Conservation (phyloP, 2,113 vertebrate genomes). For the Erythrocercus mccallii region DNA sequence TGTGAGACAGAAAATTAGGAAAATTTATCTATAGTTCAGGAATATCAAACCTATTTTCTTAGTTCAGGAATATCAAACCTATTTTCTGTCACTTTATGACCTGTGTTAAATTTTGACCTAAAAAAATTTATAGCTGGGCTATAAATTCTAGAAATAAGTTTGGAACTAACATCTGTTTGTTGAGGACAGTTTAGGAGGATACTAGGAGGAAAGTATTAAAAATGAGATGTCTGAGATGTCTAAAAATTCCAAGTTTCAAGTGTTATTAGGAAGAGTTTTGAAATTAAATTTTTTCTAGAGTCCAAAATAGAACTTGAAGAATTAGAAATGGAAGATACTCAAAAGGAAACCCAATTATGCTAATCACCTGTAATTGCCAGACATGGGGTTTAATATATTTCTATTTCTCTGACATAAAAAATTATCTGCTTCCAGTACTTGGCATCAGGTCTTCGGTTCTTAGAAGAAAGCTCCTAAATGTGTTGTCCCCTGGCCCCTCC, state of each 20-base stretch:
- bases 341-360: background rate
- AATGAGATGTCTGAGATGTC: background rate
- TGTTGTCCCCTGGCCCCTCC: background rate
- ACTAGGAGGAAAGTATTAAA: background rate
- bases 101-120: background rate
- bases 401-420: background rate
- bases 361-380: background rate
- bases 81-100: background rate
- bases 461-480: background rate
- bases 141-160: background rate
- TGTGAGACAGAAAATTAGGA: background rate
- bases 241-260: background rate
- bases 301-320: background rate
- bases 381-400: background rate
- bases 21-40: background rate
- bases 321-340: background rate
- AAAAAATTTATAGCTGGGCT: background rate
- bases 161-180: conserved; percentile 3
- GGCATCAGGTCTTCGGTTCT: background rate
- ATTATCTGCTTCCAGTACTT: background rate
- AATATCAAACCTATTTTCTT: background rate
- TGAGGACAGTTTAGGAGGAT: background rate
- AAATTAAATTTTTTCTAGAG: background rate
- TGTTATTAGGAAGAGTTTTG: background rate
- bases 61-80: background rate